Conservation (phyloP, 2,113 vertebrate genomes). For the Hymenochirus boettgeri region DNA sequence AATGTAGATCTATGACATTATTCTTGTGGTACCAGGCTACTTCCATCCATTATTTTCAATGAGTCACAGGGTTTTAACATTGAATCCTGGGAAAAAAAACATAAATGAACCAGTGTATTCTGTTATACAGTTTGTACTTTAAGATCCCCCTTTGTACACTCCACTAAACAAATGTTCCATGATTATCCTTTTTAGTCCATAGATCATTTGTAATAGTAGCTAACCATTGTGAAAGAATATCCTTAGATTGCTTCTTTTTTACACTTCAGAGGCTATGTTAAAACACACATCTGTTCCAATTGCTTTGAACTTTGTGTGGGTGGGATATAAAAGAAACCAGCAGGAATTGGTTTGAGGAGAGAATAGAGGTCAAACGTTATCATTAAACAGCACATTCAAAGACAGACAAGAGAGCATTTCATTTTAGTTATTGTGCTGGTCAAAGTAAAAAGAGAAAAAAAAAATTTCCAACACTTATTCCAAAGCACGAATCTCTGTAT, state of each 20-base stretch:
- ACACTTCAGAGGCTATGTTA: constrained; percentile 9
- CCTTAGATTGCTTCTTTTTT: constrained; percentile 13
- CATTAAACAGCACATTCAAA: constrained; percentile 18
- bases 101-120: too few relatives aligned
- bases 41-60: too few relatives aligned
- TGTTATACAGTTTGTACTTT: too few relatives aligned
- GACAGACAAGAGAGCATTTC: neutral
- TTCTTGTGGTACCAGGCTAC: too few relatives aligned
- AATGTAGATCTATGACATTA: too few relatives aligned
- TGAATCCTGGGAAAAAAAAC: too few relatives aligned
- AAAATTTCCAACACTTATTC: neutral
- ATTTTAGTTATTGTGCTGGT: constrained; percentile 4
- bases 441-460: neutral
- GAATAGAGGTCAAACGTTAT: constrained; percentile 30
- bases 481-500: neutral
- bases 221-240: constrained; percentile 14
- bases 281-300: constrained; percentile 15
- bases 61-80: too few relatives aligned
- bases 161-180: neutral
- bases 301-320: constrained; percentile 38
- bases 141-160: neutral
- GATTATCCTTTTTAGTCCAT: constrained; percentile 2
- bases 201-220: constrained; percentile 1
- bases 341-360: constrained; percentile 11
- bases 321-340: constrained; percentile 29